Base-by-base conservation (phyloP, 1,140 invertebrate genomes). In the Drosophila bocqueti region DNA sequence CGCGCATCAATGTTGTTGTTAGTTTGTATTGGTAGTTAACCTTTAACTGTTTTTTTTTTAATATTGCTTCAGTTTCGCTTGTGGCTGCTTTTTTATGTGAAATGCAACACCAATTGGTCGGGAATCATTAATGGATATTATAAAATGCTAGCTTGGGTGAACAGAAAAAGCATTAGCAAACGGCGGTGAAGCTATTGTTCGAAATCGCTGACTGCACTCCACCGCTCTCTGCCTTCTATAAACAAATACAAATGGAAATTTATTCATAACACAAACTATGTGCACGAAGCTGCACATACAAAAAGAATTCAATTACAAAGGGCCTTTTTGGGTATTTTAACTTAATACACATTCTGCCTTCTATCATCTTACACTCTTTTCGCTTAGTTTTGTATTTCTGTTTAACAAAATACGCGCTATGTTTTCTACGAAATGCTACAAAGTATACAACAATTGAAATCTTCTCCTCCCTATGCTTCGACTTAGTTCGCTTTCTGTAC, bases 361-460 rank as follows among this genome's bases (percentile, higher is more conserved):
- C 31, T 73, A 43, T 43, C 46, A 59, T 57, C 38, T 49, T 42
- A 75, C 57, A 83, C 63, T 84, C 46, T 60, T 74, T 74, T 74
- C 59, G 60, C 72, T 60, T 60, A 46, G 24, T 72, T 79, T 60
- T 79, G 68, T 62, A 69, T 67, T 83, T 90, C 72, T 52, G 26
- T 82, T 82, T 80, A 90, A 90, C 85, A 90, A 90, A 85, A 83
- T 86, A 91, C 67, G 60, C 69, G 42, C 79, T 91, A 91, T 69
- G 79, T 77, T 91, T 68, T 68, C 84, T 87, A 90, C 78, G 72
- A 90, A 40, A 73, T 87, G 86, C 86, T 91, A 86, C 80, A 86
- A 85, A 91, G 82, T 91, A 86, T 77, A 90, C 86, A 91, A 91
- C 79, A 91, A 91, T 86, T 74, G 76, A 60, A 64, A 55, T 66